Percentiles rank a stretch among this genome's conserved stretches.
Evolutionary conservation across 2,113 vertebrate species (phyloP).

Genomic region (Corydoras sp.): DNA sequence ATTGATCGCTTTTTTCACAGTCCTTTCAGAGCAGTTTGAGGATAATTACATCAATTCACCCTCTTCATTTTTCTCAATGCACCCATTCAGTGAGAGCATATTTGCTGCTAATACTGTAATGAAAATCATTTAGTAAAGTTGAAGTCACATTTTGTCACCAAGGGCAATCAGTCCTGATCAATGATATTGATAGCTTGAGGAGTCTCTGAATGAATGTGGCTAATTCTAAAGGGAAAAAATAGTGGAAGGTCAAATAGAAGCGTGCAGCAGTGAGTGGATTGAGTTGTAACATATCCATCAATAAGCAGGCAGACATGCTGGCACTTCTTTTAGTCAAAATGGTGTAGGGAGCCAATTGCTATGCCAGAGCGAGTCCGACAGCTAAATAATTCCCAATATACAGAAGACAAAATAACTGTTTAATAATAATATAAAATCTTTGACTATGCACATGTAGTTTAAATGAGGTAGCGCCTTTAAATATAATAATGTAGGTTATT

Average conservation of each 20-base stretch:
- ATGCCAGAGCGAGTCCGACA: too few species aligned
- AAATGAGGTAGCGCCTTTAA: too few species aligned
- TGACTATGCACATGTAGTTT: too few species aligned
- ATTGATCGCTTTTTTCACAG: slow-evolving; percentile 41
- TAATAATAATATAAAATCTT: too few species aligned
- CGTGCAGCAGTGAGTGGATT: slow-evolving; percentile 51
- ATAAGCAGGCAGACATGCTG: slow-evolving; percentile 53
- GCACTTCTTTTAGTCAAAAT: slow-evolving; percentile 45
- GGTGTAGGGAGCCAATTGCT: too few species aligned
- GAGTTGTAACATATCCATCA: slow-evolving; percentile 61
- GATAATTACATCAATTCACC: slow-evolving; percentile 53
- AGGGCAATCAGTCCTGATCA: slow-evolving; percentile 62
- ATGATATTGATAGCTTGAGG: slow-evolving; percentile 65
- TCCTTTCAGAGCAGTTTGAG: slow-evolving; percentile 38
- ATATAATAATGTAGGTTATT: too few species aligned
- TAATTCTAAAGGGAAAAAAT: slow-evolving; percentile 61
- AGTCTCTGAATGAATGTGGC: slow-evolving; percentile 57
- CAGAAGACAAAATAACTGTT: too few species aligned
- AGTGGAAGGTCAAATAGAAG: slow-evolving; percentile 59
- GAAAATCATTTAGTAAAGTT: slow-evolving; percentile 69
- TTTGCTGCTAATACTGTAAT: slow-evolving; percentile 63
- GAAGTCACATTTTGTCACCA: slow-evolving; percentile 54
- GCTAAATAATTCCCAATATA: too few species aligned
- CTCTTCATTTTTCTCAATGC: slow-evolving; percentile 53
- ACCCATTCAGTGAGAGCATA: slow-evolving; percentile 51